These are phyloP conservation scores for Achlya flavicornis DNA, from an alignment of 2,888 invertebrate species.

Conservation along the genomic window DNA sequence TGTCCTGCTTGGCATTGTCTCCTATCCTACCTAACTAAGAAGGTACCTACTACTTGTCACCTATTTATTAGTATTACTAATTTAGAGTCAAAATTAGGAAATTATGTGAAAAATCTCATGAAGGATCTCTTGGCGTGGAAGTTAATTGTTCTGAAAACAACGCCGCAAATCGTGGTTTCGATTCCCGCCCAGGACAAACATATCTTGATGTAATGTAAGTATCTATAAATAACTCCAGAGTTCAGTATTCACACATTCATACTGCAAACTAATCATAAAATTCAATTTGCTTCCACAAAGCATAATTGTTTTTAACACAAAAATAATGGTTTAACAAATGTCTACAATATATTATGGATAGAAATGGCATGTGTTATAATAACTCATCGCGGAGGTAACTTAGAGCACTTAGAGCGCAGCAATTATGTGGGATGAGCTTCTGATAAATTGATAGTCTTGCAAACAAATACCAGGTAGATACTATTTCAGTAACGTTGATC, in stretches of 20 bases:
- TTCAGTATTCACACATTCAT: not conserved
- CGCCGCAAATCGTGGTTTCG: no score
- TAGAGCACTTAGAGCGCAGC: slow-evolving; percentile 25
- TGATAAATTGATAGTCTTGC: slow-evolving; percentile 46
- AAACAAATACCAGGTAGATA: slow-evolving; percentile 35
- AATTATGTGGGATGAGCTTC: slow-evolving; percentile 45
- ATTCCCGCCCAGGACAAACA: no score
- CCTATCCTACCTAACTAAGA: no score
- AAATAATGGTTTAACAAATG: slow-evolving; percentile 30
- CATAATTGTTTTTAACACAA: slow-evolving; percentile 21
- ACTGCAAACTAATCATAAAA: slow-evolving; percentile 5
- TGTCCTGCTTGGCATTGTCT: no score
- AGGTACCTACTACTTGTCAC: no score
- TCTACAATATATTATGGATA: slow-evolving; percentile 34
- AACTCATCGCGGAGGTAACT: slow-evolving; percentile 11
- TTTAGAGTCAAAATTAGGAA: no score
- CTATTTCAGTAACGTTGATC: slow-evolving; percentile 27
- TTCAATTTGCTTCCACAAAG: slow-evolving; percentile 6
- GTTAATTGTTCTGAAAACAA: no score
- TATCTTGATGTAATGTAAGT: no score
- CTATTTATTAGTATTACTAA: no score
- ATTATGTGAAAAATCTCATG: no score
- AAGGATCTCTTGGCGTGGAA: no score
- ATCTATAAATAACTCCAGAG: no score
- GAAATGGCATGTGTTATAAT: slow-evolving; percentile 38